These are phyloP conservation scores for Microcaecilia unicolor DNA, from an alignment of 2,797 vertebrate species.

Conservation along the genomic window DNA sequence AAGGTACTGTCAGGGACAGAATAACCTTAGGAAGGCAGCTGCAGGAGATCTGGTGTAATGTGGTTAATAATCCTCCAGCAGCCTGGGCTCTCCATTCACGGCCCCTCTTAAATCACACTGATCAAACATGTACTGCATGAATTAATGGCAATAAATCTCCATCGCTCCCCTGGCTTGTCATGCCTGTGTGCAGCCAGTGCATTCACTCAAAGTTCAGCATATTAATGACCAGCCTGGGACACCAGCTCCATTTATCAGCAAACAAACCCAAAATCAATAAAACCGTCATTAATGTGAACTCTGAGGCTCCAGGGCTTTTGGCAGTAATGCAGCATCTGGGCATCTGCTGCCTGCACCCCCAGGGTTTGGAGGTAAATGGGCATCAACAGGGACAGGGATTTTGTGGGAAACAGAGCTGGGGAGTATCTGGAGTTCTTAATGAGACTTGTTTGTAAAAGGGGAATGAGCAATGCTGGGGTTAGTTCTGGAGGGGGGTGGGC, in stretches of 20 bases:
- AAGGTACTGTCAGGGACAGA: too few relatives aligned
- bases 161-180: not conserved
- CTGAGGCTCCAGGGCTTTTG: not conserved
- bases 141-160: not conserved
- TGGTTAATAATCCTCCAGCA: too few relatives aligned
- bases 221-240: constrained; percentile 4
- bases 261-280: constrained; percentile 28
- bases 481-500: not conserved
- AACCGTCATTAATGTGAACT: constrained; percentile 39
- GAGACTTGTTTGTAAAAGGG: too few relatives aligned
- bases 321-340: not conserved
- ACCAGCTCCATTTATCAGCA: constrained; percentile 25
- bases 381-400: not conserved
- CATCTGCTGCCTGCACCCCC: not conserved
- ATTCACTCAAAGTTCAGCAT: not conserved
- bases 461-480: too few relatives aligned
- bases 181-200: not conserved
- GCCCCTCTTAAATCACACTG: too few relatives aligned
- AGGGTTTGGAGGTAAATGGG: not conserved
- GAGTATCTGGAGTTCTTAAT: not conserved
- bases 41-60: too few relatives aligned
- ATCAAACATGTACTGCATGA: too few relatives aligned
- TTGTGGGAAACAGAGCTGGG: not conserved
- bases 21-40: too few relatives aligned
- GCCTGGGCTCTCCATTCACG: too few relatives aligned